Evolutionary conservation across 1,140 invertebrate genomes (phyloP).

Genomic region (Microplitis demolitor): DNA sequence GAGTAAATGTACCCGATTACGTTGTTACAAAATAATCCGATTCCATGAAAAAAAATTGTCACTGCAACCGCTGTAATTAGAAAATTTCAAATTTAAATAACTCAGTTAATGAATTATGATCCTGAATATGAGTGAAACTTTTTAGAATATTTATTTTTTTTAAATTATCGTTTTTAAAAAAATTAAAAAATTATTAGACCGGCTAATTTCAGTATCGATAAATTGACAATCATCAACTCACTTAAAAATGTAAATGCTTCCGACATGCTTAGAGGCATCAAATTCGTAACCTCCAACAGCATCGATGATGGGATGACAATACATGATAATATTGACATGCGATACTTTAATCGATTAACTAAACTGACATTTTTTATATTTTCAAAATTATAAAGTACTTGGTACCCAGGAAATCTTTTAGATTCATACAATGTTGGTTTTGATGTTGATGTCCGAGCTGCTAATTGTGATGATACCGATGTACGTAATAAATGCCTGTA

Average conservation of each 20-base stretch:
- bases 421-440: background rate
- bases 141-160: too few relatives aligned
- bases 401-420: constrained; percentile 31
- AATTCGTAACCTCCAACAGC: background rate
- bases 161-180: too few relatives aligned
- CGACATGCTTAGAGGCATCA: background rate
- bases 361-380: background rate
- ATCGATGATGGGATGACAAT: background rate
- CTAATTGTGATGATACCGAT: constrained; percentile 2
- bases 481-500: constrained; percentile 5
- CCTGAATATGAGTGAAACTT: background rate
- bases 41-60: constrained; percentile 11
- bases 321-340: background rate
- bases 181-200: too few relatives aligned
- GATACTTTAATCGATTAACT: constrained; percentile 31
- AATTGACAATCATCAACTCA: too few relatives aligned
- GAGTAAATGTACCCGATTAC: constrained; percentile 65
- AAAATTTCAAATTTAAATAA: background rate
- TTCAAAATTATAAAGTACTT: constrained; percentile 33
- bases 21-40: constrained; percentile 57
- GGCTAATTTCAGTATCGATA: too few relatives aligned
- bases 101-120: background rate
- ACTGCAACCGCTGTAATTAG: constrained; percentile 26
- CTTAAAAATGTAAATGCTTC: too few relatives aligned
- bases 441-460: background rate